Evolutionary conservation across 1,140 invertebrate genomes (phyloP).

Genomic region (Lasaia peninsularis): DNA sequence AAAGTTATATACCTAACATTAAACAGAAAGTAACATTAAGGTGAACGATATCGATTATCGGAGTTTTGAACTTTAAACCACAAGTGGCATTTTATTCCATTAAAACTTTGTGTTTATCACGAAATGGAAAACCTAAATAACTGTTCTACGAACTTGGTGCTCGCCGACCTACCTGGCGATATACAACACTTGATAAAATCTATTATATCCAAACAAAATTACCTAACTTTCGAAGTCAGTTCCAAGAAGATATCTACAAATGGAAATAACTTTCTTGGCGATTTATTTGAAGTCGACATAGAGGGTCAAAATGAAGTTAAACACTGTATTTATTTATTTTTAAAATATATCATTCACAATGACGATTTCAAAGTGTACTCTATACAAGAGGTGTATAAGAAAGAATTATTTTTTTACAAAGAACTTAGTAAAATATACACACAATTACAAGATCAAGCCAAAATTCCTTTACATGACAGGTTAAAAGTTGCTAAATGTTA

Average conservation of each 20-base stretch:
- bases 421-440: slow-evolving; percentile 36
- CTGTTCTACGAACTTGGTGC: background rate
- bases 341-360: slow-evolving; percentile 43
- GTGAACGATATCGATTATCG: background rate
- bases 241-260: slow-evolving; percentile 3
- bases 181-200: slow-evolving; percentile 14
- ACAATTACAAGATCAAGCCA: slow-evolving; percentile 37
- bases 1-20: too few species aligned
- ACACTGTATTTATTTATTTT: slow-evolving; percentile 43
- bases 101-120: slow-evolving; percentile 13
- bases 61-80: background rate
- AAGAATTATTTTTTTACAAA: slow-evolving; percentile 42
- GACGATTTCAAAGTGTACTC: slow-evolving; percentile 42
- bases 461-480: slow-evolving; percentile 36
- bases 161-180: background rate
- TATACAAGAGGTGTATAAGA: slow-evolving; percentile 35
- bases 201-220: slow-evolving; percentile 13
- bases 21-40: too few species aligned
- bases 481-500: slow-evolving; percentile 44
- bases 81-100: background rate
- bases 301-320: slow-evolving; percentile 22
- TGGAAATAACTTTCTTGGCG: slow-evolving; percentile 28
- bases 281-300: slow-evolving; percentile 25
- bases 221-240: background rate
- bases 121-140: slow-evolving; percentile 7